A percentile compares a stretch with the other conserved stretches of the same genome.
phyloP scores from a whole-genome alignment of 2,888 invertebrate species.

The Habrosyne pyritoides region DNA sequence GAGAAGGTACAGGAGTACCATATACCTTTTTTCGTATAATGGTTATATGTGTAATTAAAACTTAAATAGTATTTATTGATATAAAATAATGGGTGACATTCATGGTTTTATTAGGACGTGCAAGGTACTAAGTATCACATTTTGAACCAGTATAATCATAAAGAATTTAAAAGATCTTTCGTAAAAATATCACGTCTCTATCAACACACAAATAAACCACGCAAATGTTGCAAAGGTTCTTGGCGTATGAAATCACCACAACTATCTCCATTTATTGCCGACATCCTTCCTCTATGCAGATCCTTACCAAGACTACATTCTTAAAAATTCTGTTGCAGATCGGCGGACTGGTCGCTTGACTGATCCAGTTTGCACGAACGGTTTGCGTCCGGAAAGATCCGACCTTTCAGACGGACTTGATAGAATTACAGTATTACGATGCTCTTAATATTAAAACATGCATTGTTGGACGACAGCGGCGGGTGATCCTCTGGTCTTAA shows the following conservation, averaged over 20 bases:
- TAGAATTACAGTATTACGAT: not conserved
- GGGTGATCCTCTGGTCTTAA: not conserved
- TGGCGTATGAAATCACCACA: constrained; percentile 1
- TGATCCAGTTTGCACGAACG: not conserved
- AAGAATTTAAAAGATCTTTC: not conserved
- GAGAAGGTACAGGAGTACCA: too few species aligned
- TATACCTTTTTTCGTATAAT: too few species aligned
- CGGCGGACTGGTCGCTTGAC: not conserved
- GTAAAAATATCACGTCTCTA: not conserved
- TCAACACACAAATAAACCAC: not conserved
- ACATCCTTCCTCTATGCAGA: not conserved
- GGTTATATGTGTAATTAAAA: too few species aligned
- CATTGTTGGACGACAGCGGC: not conserved
- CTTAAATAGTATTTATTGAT: too few species aligned
- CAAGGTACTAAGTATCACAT: too few species aligned
- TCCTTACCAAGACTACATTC: not conserved
- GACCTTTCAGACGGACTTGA: not conserved
- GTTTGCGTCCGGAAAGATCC: not conserved
- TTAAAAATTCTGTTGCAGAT: not conserved
- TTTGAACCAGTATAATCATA: not conserved
- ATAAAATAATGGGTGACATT: too few species aligned
- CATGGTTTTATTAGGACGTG: too few species aligned
- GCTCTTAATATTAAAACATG: not conserved
- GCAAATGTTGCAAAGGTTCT: constrained; percentile 2
- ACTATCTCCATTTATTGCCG: constrained; percentile 2